Conservation (phyloP, 2,888 invertebrate genomes). For the Doris montereyensis region DNA sequence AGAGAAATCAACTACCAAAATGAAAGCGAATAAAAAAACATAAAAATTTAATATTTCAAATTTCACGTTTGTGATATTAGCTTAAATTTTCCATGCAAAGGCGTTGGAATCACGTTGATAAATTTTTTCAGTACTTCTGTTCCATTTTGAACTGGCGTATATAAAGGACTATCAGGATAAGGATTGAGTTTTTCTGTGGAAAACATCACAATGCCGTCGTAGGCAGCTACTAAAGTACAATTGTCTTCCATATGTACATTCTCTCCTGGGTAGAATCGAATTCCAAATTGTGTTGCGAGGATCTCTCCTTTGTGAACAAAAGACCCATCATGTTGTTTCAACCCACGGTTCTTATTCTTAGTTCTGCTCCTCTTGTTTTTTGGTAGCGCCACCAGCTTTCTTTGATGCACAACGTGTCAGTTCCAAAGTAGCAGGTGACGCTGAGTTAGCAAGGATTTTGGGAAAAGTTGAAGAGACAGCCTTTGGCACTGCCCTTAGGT, state of each 20-base stretch:
- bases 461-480: too few relatives aligned
- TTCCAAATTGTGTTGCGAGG: slow-evolving; percentile 63
- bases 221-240: slow-evolving; percentile 83
- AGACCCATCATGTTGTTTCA: slow-evolving; percentile 62
- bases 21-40: too few relatives aligned
- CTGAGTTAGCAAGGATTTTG: too few relatives aligned
- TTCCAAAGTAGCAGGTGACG: too few relatives aligned
- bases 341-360: slow-evolving; percentile 55
- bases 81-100: slow-evolving; percentile 85
- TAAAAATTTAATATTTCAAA: too few relatives aligned
- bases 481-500: too few relatives aligned
- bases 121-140: slow-evolving; percentile 84
- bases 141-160: slow-evolving; percentile 77
- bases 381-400: slow-evolving; percentile 53
- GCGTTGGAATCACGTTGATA: slow-evolving; percentile 85
- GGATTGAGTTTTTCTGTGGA: slow-evolving; percentile 88
- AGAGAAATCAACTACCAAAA: too few relatives aligned
- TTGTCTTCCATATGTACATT: slow-evolving; percentile 75
- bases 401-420: slow-evolving; percentile 52
- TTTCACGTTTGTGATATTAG: slow-evolving; percentile 75
- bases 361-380: slow-evolving; percentile 56
- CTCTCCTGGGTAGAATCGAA: slow-evolving; percentile 70
- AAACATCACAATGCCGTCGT: slow-evolving; percentile 84
- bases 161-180: slow-evolving; percentile 85
- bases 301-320: slow-evolving; percentile 69